Evolutionary conservation across 2,888 invertebrate species (phyloP).

Genomic region (Odontothrips loti): DNA sequence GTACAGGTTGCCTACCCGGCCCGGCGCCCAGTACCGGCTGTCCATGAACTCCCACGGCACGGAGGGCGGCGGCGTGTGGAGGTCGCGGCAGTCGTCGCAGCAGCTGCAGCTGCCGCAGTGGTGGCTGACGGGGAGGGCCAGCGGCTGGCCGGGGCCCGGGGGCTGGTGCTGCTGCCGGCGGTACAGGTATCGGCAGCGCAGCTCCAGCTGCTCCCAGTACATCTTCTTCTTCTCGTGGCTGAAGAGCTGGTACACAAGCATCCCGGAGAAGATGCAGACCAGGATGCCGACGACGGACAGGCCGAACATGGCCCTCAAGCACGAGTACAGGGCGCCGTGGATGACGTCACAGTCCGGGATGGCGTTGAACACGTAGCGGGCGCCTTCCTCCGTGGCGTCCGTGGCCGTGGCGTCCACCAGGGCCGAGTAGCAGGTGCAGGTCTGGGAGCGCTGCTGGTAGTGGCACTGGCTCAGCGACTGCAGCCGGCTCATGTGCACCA

Average conservation of each 20-base stretch:
- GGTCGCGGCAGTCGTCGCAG: slow-evolving; percentile 66
- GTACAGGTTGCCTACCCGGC: slow-evolving; percentile 73
- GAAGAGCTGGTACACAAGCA: slow-evolving; percentile 84
- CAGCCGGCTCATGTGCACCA: slow-evolving; percentile 81
- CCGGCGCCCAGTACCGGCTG: slow-evolving; percentile 55
- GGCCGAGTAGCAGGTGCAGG: slow-evolving; percentile 74
- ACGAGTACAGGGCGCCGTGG: slow-evolving; percentile 82
- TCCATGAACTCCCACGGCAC: slow-evolving; percentile 56
- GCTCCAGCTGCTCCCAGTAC: slow-evolving; percentile 89
- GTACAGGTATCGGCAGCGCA: slow-evolving; percentile 76
- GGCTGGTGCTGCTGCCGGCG: slow-evolving; percentile 50
- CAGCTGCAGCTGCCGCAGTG: slow-evolving; percentile 55
- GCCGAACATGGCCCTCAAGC: slow-evolving; percentile 84
- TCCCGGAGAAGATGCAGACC: slow-evolving; percentile 86
- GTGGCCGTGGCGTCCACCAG: slow-evolving; percentile 62
- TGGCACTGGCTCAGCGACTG: slow-evolving; percentile 84
- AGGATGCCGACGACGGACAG: slow-evolving; percentile 84
- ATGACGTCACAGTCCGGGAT: slow-evolving; percentile 87
- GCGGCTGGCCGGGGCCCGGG: slow-evolving; percentile 36
- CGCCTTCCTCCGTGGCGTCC: slow-evolving; percentile 54
- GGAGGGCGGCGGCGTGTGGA: slow-evolving; percentile 52
- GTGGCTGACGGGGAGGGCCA: slow-evolving; percentile 32
- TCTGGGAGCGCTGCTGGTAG: slow-evolving; percentile 72
- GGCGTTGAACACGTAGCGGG: slow-evolving; percentile 78
- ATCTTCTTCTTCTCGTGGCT: slow-evolving; percentile 91